Evolutionary conservation across 2,888 invertebrate genomes (phyloP).

Genomic region (Ypsolopha sequella): DNA sequence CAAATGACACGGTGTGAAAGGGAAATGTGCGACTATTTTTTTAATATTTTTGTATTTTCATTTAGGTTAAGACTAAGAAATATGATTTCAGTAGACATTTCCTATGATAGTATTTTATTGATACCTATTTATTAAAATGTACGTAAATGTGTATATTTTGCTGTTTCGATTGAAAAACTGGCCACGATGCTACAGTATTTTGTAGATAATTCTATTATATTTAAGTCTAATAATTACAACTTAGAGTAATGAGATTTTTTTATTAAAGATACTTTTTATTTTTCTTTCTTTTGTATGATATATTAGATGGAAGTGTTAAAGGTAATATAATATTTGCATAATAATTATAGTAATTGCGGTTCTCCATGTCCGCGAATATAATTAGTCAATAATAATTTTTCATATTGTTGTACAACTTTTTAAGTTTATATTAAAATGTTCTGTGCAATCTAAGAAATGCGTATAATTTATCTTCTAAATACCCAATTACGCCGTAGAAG

Average conservation of each 20-base stretch:
- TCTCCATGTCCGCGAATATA: conserved; percentile 78
- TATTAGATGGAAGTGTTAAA: conserved; percentile 71
- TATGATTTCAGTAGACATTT: conserved; percentile 32
- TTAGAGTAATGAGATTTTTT: conserved; percentile 69
- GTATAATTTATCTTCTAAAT: neutral
- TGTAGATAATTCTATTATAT: conserved; percentile 70
- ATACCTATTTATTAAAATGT: conserved; percentile 51
- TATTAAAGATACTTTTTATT: conserved; percentile 67
- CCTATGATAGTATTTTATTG: conserved; percentile 51
- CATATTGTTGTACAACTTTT: conserved; percentile 89
- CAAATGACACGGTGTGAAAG: conserved; percentile 51
- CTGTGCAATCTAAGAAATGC: conserved; percentile 75
- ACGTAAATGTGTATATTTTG: conserved; percentile 39
- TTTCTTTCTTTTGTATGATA: conserved; percentile 70
- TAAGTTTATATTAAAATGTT: conserved; percentile 90
- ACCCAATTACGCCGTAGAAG: too few species aligned
- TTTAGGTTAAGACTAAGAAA: conserved; percentile 66
- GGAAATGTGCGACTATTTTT: conserved; percentile 65
- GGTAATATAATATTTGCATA: conserved; percentile 76
- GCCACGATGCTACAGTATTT: conserved; percentile 63
- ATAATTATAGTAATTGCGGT: conserved; percentile 74
- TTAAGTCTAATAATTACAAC: conserved; percentile 54
- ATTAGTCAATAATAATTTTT: conserved; percentile 86
- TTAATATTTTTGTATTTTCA: conserved; percentile 71
- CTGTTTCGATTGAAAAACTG: conserved; percentile 62